Conservation (phyloP, 2,888 invertebrate genomes). For the Rhabditoides inermis region DNA sequence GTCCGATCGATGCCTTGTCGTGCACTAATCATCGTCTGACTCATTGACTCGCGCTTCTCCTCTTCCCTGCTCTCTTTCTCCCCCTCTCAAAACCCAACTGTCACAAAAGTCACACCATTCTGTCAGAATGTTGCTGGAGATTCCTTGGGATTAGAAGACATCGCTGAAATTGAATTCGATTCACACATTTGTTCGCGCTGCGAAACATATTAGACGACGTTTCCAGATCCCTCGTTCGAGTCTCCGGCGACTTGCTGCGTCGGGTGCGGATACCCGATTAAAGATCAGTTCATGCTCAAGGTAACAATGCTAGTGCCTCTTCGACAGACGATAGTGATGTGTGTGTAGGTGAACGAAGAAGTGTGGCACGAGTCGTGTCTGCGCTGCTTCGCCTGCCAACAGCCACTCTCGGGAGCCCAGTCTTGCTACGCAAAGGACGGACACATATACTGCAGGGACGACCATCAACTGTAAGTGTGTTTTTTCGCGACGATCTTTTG, state of each 20-base stretch:
- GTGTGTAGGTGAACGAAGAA: conserved; percentile 34
- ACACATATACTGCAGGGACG: conserved; percentile 44
- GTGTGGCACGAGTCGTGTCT: conserved; percentile 48
- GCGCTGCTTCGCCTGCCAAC: conserved; percentile 38
- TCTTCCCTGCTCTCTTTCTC: too few species aligned
- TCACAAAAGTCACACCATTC: too few species aligned
- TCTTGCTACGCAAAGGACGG: conserved; percentile 44
- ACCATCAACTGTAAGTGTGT: conserved; percentile 42
- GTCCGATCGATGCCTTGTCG: too few species aligned
- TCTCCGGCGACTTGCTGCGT: conserved; percentile 10
- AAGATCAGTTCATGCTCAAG: conserved; percentile 33
- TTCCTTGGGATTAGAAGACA: too few species aligned
- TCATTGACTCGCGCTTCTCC: too few species aligned
- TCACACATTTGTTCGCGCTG: too few species aligned
- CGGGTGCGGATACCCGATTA: conserved; percentile 37
- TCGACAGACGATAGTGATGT: background rate
- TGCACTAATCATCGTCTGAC: too few species aligned
- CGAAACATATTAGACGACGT: too few species aligned
- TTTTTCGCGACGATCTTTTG: background rate
- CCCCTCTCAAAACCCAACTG: too few species aligned
- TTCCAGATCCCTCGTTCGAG: conserved; percentile 4
- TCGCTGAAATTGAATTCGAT: too few species aligned
- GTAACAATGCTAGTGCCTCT: conserved; percentile 5
- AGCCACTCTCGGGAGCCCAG: conserved; percentile 17
- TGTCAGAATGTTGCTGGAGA: too few species aligned